Evolutionary conservation across 2,113 vertebrate genomes (phyloP), one percentile per base, ranked within the genome.

Genomic region (Brachypteracias leptosomus): DNA sequence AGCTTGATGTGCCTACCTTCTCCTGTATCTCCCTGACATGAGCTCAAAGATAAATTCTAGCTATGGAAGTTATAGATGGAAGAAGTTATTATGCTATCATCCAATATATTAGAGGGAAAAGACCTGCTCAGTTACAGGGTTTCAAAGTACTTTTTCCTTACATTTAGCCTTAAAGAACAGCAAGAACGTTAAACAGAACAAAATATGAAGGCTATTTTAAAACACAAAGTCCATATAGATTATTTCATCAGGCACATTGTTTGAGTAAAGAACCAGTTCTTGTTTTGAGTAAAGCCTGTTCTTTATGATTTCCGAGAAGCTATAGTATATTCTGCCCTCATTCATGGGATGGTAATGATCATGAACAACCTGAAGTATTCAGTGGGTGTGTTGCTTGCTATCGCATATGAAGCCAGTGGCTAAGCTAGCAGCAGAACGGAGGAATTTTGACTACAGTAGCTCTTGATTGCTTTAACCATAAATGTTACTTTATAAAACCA

Each of bases 321-420:
- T 83, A 9, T 16, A 16, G 13, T 20, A 13, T 9, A 74, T 51
- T 46, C 63, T 59, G 7, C 15, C 35, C 47, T 42, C 52, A 49
- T 66, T 58, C 63, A 85, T 25, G 72, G 42, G 7, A 28, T 18
- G 16, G 14, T 21, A 55, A 85, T 24, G 62, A 71, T 24, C 86
- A 40, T 9, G 11, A 68, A 61, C 24, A 80, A 68, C 10, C 10
- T 31, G 11, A 58, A 42, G 25, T 22, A 44, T 47, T 65, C 76
- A 51, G 16, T 42, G 65, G 4, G 11, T 33, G 3, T 35, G 16
- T 24, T 71, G 25, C 25, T 87, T 0, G 0, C 15, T 36, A 51
- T 63, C 29, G 71, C 33, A 59, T 35, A 51, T 1, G 2, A 81
- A 89, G 29, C 11, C 65, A 63, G 20, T 33, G 42, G 51, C n/a